Evolutionary conservation across 2,888 invertebrate species (phyloP), one percentile per base, ranked within the genome.

Genomic region (Tricholauxania praeusta): DNA sequence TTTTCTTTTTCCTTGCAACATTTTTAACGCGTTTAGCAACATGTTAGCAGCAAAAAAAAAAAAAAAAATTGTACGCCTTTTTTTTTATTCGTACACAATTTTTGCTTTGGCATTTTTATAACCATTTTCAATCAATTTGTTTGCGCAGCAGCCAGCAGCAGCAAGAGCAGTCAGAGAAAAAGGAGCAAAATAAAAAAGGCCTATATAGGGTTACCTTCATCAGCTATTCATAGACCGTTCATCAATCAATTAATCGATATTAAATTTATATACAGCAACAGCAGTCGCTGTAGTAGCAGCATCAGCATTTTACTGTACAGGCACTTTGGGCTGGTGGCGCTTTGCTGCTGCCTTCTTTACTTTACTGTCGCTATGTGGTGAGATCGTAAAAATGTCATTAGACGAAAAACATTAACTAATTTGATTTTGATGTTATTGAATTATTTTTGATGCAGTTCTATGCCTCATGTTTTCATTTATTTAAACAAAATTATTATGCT

Each of bases 31-130:
- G 14, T 47, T 52, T 65, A 51, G 65, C 51, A 65, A 15, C n/a
- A 51, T 22, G 39, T 2, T 39, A 55, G 14, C 60, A 22, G 17
- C 28, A n/a, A 39, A 59, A 57, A 51, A 68, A 67, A 60, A 49
- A 60, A 67, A 66, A 65, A 72, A 57, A 67, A 28, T 71, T 60
- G 73, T 73, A 73, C 67, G 70, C 68, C 74, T 64, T 76, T 39
- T 75, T 28, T 28, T 3, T 39, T 39, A 39, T 39, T 39, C 8
- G 10, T 39, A 39, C 39, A 39, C 39, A 39, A 39, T 7, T 39
- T 39, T 39, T 10, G 39, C 39, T 39, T 39, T 10, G 39, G 57
- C 48, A 19, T 68, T 69, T 69, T 60, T 17, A 60, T 32, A 14
- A 51, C 49, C 17, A 60, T 69, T 60, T 69, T 60, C 60, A 14